Evolutionary conservation across 2,113 vertebrate species (phyloP).

Genomic region (Pheucticus melanocephalus): DNA sequence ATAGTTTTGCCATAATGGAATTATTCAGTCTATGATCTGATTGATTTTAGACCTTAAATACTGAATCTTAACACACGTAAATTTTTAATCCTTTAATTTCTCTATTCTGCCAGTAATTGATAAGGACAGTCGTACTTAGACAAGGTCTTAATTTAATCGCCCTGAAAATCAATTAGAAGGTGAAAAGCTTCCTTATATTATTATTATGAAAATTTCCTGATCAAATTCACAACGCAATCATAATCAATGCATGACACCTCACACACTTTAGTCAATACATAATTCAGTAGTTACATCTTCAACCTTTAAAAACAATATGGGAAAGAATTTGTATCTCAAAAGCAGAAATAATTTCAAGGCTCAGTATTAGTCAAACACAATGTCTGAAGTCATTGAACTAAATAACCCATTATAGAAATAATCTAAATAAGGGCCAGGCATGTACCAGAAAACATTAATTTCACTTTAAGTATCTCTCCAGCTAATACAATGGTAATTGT

Average conservation of each 20-base stretch:
- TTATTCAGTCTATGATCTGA: slow-evolving; percentile 64
- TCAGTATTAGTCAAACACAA: neutral
- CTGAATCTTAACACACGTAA: slow-evolving; percentile 63
- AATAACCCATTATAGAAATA: neutral
- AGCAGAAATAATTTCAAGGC: slow-evolving; percentile 3
- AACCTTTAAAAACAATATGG: neutral
- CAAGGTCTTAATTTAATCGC: slow-evolving; percentile 64
- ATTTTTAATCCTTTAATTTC: slow-evolving; percentile 69
- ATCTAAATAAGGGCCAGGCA: neutral
- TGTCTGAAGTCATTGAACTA: neutral
- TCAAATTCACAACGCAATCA: slow-evolving; percentile 60
- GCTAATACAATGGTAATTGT: neutral
- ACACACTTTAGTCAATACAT: slow-evolving; percentile 23
- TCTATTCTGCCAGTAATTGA: slow-evolving; percentile 63
- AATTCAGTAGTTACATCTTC: slow-evolving; percentile 38
- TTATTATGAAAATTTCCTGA: slow-evolving; percentile 62
- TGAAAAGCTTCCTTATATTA: slow-evolving; percentile 61
- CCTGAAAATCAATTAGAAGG: slow-evolving; percentile 68
- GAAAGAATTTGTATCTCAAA: slow-evolving; percentile 11
- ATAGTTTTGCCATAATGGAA: slow-evolving; percentile 60
- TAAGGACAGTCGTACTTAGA: slow-evolving; percentile 56
- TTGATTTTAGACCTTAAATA: slow-evolving; percentile 69
- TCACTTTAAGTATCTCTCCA: neutral
- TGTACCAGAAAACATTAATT: neutral
- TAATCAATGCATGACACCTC: slow-evolving; percentile 52